Evolutionary conservation across 1,140 invertebrate genomes (phyloP), one percentile per base, ranked within the genome.

Genomic region (Brachionus calyciflorus): DNA sequence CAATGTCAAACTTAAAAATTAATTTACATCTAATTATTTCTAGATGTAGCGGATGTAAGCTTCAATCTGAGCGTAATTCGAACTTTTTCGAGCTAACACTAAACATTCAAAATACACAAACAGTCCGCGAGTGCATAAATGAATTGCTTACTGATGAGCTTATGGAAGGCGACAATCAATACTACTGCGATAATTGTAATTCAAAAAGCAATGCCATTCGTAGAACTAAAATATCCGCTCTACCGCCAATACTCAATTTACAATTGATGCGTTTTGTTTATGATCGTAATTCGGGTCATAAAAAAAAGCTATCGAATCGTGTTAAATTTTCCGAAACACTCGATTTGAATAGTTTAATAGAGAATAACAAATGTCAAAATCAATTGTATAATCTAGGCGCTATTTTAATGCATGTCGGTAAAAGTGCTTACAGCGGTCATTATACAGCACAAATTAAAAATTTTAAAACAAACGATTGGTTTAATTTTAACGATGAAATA

Each of bases 241-340:
- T 91, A 6, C 90, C 90, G n/a, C 88, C 88, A n/a, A 88, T 89
- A n/a, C 83, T 91, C 6, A 90, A 90, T 81, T 85, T 91, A 60
- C 90, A 90, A 78, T 82, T 91, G 2, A 84, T 90, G 77, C 82
- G 90, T 79, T 91, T 90, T 83, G 87, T 90, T 0, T 90, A 88
- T 82, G 89, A 90, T 82, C 85, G 88, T 87, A 87, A 89, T 79
- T 88, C 87, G 30, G 88, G 87, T 3, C 85, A 87, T 49, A 90
- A 90, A 78, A 90, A 89, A 81, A 91, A 91, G 81, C 80, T 91
- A n/a, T 89, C 88, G 79, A 88, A 88, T 19, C 87, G 83, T 57
- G 87, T 91, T 57, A 86, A 88, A 78, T 91, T 91, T 84, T 89
- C 89, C 1, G 88, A 90, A 79, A 84, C 86, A 4, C 81, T 91